Percentiles rank a stretch among this genome's conserved stretches.
Evolutionary conservation across 2,113 vertebrate genomes (phyloP).

Genomic region (Aix galericulata): DNA sequence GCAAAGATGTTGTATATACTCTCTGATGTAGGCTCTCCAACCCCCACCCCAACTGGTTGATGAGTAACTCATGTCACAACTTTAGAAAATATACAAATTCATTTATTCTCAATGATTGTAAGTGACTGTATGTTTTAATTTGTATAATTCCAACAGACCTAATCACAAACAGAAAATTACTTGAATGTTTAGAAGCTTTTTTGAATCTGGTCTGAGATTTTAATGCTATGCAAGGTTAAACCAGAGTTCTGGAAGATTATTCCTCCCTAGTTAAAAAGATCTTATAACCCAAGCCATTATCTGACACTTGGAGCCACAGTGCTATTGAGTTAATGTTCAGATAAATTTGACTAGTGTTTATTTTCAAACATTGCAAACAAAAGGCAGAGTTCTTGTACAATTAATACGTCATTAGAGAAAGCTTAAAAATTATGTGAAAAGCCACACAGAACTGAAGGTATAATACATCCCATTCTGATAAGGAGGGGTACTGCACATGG

Average conservation of each 20-base stretch:
- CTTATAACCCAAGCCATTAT: not conserved
- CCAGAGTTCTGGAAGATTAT: not conserved
- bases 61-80: not conserved
- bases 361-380: not conserved
- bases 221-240: not conserved
- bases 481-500: not conserved
- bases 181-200: not conserved
- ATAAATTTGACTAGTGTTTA: not conserved
- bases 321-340: not conserved
- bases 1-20: not conserved
- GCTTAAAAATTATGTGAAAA: not conserved
- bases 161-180: not conserved
- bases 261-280: not conserved
- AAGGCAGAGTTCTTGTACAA: not conserved
- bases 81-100: not conserved
- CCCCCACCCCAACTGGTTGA: not conserved
- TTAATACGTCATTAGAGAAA: not conserved
- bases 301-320: not conserved
- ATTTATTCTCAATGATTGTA: not conserved
- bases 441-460: not conserved
- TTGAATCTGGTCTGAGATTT: accelerated
- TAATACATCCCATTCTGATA: not conserved
- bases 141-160: not conserved
- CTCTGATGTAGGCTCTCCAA: not conserved
- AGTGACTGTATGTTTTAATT: not conserved